Base-by-base conservation (phyloP, 1,140 invertebrate genomes). In the Myzus persicae region DNA sequence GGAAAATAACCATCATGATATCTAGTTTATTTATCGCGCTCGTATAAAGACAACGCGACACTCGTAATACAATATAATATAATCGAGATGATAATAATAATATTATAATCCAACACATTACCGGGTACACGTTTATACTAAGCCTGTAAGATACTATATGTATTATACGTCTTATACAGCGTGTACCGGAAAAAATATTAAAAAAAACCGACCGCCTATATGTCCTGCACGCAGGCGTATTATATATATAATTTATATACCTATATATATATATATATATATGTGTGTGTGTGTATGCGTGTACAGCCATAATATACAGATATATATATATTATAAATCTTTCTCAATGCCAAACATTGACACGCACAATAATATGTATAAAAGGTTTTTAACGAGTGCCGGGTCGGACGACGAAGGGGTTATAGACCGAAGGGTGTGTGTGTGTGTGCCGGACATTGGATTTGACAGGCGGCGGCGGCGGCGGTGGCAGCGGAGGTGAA, bases 281-380 rank as follows among this genome's bases (percentile, higher is more conserved):
- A 3, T 40, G 2, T 9, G 6, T 22, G 7, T 26, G 1, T 31
- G 22, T 24, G 22, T 84, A 26, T n/a, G 9, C 9, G 3, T 67
- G 22, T 82, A 44, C 9, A 36, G n/a, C 20, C 7, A 11, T 20
- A 7, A 38, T 7, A 36, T 51, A 48, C 7, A 22, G 20, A 88
- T 84, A 42, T 31, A 36, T 42, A 42, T 85, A 26, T 88, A 36
- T 88, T 40, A 89, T 89, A 89, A 89, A 89, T 89, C 88, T 89
- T 89, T 89, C 88, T 89, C 88, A 89, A 89, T 89, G 88, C 88
- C 88, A 89, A 89, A 89, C 88, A 54, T 89, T 89, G 88, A 89
- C 88, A 54, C 88, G 36, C 46, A 89, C 46, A 89, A 26, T 54
- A 54, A 89, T 40, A 89, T 31, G 36, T 88, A 51, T 89, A 89